Evolutionary conservation across 1,140 invertebrate species (phyloP).

Genomic region (Drosophila ambigua): DNA sequence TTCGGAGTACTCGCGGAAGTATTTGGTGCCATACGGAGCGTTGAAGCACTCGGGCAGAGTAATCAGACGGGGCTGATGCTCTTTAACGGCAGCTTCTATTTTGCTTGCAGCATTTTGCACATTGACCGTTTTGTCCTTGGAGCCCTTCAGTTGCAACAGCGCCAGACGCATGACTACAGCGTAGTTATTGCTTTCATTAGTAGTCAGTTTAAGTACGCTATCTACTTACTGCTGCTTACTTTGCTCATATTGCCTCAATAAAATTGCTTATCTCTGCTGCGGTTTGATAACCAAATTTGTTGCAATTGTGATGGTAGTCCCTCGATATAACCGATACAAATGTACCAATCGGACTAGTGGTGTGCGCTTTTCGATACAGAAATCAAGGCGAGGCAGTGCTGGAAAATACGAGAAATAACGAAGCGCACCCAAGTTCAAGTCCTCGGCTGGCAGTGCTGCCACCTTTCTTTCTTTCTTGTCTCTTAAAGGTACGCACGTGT

Average conservation of each 20-base stretch:
- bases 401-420: no score
- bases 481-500: constrained; percentile 57
- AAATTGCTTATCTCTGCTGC: constrained; percentile 29
- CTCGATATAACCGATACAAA: no score
- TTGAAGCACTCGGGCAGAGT: constrained; percentile 97
- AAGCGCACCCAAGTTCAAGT: constrained; percentile 38
- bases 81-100: constrained; percentile 89
- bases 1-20: constrained; percentile 91
- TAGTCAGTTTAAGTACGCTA: neutral
- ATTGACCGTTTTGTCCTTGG: constrained; percentile 90
- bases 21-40: constrained; percentile 94
- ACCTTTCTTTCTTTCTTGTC: constrained; percentile 61
- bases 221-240: constrained; percentile 52
- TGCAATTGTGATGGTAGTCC: constrained; percentile 1
- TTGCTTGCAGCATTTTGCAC: constrained; percentile 88
- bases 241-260: constrained; percentile 35
- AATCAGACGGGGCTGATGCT: constrained; percentile 90
- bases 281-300: constrained; percentile 41
- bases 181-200: neutral
- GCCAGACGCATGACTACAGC: constrained; percentile 85
- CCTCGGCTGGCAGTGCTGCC: constrained; percentile 23
- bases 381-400: no score
- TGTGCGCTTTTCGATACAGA: no score
- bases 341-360: no score
- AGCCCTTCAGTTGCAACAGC: constrained; percentile 91